These are phyloP conservation scores for Diadumene lineata DNA, from an alignment of 92 coral and sea anemone genomes.

Conservation along the genomic window DNA sequence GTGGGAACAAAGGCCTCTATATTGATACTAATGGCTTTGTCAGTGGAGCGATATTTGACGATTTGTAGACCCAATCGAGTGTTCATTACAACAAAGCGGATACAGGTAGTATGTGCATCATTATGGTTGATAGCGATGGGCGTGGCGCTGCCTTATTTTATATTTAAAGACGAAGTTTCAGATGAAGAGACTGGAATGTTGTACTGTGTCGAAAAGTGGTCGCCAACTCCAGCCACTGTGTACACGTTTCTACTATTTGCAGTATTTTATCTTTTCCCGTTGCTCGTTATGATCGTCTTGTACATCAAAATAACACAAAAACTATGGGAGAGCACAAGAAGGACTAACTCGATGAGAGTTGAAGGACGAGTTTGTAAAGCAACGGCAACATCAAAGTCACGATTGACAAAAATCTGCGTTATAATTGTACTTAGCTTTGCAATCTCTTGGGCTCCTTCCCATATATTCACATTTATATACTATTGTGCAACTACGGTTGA, in stretches of 20 bases:
- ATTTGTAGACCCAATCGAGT: slow-evolving; percentile 62
- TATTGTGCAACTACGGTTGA: slow-evolving; percentile 14
- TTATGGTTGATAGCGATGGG: slow-evolving; percentile 61
- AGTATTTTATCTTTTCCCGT: slow-evolving; percentile 61
- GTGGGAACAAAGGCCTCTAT: slow-evolving; percentile 67
- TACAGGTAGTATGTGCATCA: slow-evolving; percentile 24
- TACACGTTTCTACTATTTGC: slow-evolving; percentile 44
- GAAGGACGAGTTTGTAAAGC: slow-evolving; percentile 25
- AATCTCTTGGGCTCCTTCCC: slow-evolving; percentile 74
- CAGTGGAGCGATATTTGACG: slow-evolving; percentile 70
- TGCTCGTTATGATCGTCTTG: slow-evolving; percentile 55
- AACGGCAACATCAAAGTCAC: slow-evolving; percentile 55
- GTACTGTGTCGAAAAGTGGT: slow-evolving; percentile 53
- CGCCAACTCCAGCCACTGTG: slow-evolving; percentile 10
- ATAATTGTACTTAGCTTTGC: slow-evolving; percentile 73
- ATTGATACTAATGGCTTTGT: slow-evolving; percentile 65
- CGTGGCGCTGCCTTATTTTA: slow-evolving; percentile 56
- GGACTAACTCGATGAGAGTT: slow-evolving; percentile 61
- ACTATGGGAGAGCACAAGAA: slow-evolving; percentile 65
- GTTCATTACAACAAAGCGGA: slow-evolving; percentile 43
- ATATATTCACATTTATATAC: slow-evolving; percentile 12
- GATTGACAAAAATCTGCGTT: slow-evolving; percentile 76
- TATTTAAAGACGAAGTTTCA: slow-evolving; percentile 17
- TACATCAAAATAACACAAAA: slow-evolving; percentile 68
- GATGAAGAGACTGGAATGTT: background rate